These are phyloP conservation scores for Nicator chloris DNA, from an alignment of 2,113 vertebrate species.

Conservation along the genomic window DNA sequence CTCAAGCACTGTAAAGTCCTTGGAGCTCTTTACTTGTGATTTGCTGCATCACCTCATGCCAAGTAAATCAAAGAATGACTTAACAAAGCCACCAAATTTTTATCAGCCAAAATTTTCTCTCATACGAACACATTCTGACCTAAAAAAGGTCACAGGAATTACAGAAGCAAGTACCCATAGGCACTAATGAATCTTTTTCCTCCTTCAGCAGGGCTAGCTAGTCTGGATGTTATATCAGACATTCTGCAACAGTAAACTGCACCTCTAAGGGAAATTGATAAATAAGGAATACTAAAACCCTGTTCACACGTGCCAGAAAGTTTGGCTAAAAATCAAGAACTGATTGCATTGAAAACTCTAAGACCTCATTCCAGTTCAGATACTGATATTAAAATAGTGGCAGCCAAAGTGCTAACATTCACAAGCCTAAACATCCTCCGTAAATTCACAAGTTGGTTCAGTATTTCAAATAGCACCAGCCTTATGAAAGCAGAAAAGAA, in stretches of 20 bases:
- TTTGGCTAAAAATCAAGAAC: conserved; percentile 2
- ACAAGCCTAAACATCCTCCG: background rate
- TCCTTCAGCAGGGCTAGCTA: background rate
- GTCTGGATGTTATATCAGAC: background rate
- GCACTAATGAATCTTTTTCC: background rate
- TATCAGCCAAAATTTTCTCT: background rate
- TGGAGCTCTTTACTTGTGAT: background rate
- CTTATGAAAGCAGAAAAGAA: background rate
- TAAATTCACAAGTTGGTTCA: background rate
- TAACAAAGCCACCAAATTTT: background rate
- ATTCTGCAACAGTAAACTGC: background rate
- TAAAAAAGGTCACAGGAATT: background rate
- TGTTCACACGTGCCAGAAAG: background rate
- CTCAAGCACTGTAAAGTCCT: background rate
- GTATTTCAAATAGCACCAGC: background rate
- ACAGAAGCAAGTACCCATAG: background rate
- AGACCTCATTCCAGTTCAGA: background rate
- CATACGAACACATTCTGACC: background rate
- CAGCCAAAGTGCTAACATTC: background rate
- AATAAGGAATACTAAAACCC: background rate
- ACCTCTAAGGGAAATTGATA: background rate
- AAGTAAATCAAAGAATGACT: background rate
- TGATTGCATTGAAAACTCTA: background rate
- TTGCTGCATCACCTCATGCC: background rate
- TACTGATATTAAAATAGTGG: background rate